These are phyloP conservation scores for Gisinianus flammeolus DNA, from an alignment of 2,888 invertebrate species.

Conservation along the genomic window DNA sequence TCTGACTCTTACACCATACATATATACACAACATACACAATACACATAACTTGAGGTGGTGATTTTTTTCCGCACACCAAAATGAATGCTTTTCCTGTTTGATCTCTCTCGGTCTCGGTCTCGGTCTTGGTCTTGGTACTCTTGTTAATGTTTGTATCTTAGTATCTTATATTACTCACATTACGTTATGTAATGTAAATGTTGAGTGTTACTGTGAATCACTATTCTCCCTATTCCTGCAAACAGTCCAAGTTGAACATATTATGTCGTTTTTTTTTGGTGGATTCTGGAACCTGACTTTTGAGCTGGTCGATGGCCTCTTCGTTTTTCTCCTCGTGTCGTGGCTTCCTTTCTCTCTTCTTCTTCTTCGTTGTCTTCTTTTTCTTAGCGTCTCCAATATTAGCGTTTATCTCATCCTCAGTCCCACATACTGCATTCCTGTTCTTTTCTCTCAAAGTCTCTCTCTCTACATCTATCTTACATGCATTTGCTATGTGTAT, in stretches of 20 bases:
- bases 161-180: slow-evolving; percentile 28
- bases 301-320: slow-evolving; percentile 34
- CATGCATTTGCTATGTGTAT: not conserved
- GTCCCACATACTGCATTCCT: slow-evolving; percentile 27
- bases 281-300: slow-evolving; percentile 39
- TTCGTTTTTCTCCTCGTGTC: slow-evolving; percentile 20
- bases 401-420: slow-evolving; percentile 23
- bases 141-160: not conserved
- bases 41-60: slow-evolving; percentile 17
- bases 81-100: slow-evolving; percentile 35
- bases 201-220: not conserved
- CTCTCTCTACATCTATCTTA: not conserved
- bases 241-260: not conserved
- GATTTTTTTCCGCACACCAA: slow-evolving; percentile 26
- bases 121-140: not conserved
- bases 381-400: slow-evolving; percentile 38
- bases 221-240: slow-evolving; percentile 2
- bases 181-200: slow-evolving; percentile 15
- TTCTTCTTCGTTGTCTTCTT: too few species aligned
- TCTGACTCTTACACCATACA: slow-evolving; percentile 10
- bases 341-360: too few species aligned
- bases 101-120: slow-evolving; percentile 20
- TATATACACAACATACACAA: not conserved
- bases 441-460: not conserved
- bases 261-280: slow-evolving; percentile 3